Conservation (phyloP, 2,888 invertebrate genomes). For the Pheosia gnoma region DNA sequence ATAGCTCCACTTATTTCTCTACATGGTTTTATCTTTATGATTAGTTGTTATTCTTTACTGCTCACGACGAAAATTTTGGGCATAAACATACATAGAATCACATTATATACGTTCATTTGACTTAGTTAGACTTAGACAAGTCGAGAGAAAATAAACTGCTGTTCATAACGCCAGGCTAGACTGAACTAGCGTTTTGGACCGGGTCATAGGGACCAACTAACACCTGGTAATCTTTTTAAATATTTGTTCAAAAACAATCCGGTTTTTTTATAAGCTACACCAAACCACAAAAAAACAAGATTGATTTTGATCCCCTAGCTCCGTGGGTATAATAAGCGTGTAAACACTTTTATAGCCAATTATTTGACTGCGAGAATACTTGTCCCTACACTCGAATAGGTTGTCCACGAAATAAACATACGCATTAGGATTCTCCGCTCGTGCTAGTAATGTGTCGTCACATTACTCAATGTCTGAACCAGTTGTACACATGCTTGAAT, state of each 20-base stretch:
- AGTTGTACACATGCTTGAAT: not conserved
- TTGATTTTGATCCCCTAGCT: too few species aligned
- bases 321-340: too few species aligned
- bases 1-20: not conserved
- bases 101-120: not conserved
- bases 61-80: not conserved
- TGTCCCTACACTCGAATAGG: not conserved
- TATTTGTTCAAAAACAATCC: too few species aligned
- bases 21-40: constrained; percentile 9
- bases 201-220: too few species aligned
- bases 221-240: too few species aligned
- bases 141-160: too few species aligned
- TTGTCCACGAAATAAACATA: not conserved
- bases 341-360: too few species aligned
- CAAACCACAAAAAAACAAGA: too few species aligned
- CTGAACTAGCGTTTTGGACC: too few species aligned
- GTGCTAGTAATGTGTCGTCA: not conserved
- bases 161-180: too few species aligned
- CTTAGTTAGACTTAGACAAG: not conserved
- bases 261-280: too few species aligned
- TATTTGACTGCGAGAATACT: not conserved
- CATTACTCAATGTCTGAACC: not conserved
- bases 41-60: constrained; percentile 8
- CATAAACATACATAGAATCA: not conserved
- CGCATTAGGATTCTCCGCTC: not conserved